phyloP scores from a whole-genome alignment of 2,797 vertebrate species.

The Scomberomorus guttatus region DNA sequence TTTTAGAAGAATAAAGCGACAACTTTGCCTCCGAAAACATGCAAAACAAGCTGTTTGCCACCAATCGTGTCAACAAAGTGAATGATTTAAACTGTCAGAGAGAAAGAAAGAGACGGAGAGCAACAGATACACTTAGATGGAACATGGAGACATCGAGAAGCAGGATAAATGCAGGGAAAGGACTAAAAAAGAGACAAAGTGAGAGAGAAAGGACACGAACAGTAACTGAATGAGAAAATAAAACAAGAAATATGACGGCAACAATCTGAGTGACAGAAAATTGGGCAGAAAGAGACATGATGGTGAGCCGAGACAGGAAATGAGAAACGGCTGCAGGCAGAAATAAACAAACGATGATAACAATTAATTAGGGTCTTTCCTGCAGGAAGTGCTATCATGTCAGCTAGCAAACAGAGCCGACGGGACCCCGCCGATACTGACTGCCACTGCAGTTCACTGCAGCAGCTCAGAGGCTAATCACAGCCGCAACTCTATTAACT shows the following conservation, averaged over 20 bases:
- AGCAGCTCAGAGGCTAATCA: slow-evolving; percentile 57
- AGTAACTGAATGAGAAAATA: background rate
- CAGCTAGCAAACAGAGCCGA: slow-evolving; percentile 44
- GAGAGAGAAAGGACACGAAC: no score
- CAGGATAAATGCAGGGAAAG: background rate
- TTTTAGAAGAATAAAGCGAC: background rate
- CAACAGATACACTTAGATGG: background rate
- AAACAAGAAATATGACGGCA: background rate
- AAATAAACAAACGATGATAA: slow-evolving; percentile 64
- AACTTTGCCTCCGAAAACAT: background rate
- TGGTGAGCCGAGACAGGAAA: slow-evolving; percentile 44
- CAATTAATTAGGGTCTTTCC: slow-evolving; percentile 68
- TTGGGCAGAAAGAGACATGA: slow-evolving; percentile 20
- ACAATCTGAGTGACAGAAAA: slow-evolving; percentile 18
- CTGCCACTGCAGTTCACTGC: slow-evolving; percentile 39
- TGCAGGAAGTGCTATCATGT: slow-evolving; percentile 58
- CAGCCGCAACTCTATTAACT: slow-evolving; percentile 54
- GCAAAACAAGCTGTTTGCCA: background rate
- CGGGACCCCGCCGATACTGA: slow-evolving; percentile 47
- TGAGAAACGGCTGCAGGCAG: slow-evolving; percentile 50
- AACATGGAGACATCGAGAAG: background rate
- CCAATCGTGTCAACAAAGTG: background rate
- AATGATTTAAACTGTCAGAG: background rate
- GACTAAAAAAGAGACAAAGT: background rate
- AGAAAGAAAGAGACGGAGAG: background rate